Base-by-base conservation (phyloP, 1,140 invertebrate genomes). In the Plodia interpunctella region DNA sequence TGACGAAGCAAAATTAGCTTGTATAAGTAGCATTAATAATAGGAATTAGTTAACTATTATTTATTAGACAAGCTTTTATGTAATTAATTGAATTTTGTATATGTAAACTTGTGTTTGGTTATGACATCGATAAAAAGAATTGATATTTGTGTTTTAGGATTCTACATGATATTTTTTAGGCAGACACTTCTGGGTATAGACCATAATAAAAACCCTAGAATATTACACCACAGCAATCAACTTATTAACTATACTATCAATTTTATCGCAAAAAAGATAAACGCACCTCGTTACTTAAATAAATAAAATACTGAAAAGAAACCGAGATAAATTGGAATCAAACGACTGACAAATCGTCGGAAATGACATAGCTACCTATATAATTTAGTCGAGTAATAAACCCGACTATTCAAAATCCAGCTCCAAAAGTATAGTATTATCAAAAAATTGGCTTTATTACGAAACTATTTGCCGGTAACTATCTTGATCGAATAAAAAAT, bases 391-490 rank as follows among this genome's bases (percentile, higher is more conserved):
- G 75, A 76, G 64, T 69, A 66, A 70, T 53, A 60, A 54, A 74
- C 75, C 73, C 70, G 74, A 73, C 68, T 63, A 66, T 68, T 83
- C 70, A 65, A 83, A 25, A 35, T 35, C 32, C 32, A 84, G 76
- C 76, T 63, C 57, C 62, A 64, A n/a, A n/a, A 62, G 61, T 69
- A 68, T 75, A 62, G 76, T 73, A 86, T 87, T 86, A 87, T 77
- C 73, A 82, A 87, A 87, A 87, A 88, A 88, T 88, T 88, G 84
- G 78, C 84, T 86, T 80, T 82, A 88, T 88, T 88, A 88, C 67
- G 62, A 76, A 83, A 83, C 75, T 74, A 76, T 81, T 79, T 70
- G 77, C 76, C 74, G 49, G 73, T 83, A 83, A 85, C 74, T 73
- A 78, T 81, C 83, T 82, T 83, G 83, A 84, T 81, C 86, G 71